phyloP scores from a whole-genome alignment of 2,888 invertebrate genomes.

The Bellardia bayeri region DNA sequence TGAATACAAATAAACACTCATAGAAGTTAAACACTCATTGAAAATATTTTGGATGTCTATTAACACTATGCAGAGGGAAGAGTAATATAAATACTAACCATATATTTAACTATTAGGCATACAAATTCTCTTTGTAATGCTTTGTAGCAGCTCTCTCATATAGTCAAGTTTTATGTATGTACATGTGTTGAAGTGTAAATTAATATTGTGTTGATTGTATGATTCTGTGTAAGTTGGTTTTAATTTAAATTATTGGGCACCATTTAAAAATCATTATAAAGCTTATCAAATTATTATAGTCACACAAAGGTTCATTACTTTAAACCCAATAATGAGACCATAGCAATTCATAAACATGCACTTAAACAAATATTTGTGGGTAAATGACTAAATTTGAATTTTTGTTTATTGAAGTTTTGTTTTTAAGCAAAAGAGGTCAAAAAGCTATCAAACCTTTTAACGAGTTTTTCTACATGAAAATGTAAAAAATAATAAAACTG shows the following conservation, averaged over 20 bases:
- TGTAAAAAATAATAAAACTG: no score
- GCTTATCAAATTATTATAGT: neutral
- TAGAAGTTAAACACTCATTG: neutral
- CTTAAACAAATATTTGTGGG: no score
- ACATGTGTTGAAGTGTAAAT: neutral
- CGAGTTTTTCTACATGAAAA: no score
- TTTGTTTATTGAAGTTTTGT: no score
- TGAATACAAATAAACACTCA: constrained; percentile 14
- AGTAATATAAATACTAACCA: neutral
- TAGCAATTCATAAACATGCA: neutral
- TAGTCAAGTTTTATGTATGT: neutral
- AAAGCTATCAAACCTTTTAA: no score
- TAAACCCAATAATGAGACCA: neutral
- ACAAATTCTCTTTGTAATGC: neutral
- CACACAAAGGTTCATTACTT: neutral
- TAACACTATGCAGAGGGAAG: constrained; percentile 2
- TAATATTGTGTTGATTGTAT: neutral
- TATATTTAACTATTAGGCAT: no score
- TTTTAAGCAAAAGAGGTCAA: no score
- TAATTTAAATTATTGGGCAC: constrained; percentile 20
- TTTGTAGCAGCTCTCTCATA: neutral
- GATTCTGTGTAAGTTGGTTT: neutral
- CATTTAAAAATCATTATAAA: constrained; percentile 2
- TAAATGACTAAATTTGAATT: no score
- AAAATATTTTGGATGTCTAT: constrained; percentile 31